These are phyloP conservation scores for Leptinotarsa peninsularis DNA, from an alignment of 2,888 invertebrate species.

Conservation along the genomic window DNA sequence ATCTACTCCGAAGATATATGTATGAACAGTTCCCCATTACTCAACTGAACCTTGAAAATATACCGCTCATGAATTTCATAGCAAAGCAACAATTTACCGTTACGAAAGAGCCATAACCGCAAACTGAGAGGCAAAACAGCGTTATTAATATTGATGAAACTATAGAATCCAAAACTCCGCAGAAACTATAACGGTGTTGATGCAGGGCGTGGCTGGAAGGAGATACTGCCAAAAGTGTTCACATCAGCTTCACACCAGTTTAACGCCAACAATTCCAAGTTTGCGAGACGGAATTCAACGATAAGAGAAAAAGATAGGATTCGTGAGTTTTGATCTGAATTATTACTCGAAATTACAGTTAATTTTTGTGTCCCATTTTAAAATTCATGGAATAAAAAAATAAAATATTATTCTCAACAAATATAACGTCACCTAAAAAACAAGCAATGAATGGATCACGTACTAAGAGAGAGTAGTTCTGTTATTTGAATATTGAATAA, in stretches of 20 bases:
- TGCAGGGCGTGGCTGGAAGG: conserved; percentile 4
- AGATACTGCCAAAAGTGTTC: conserved; percentile 10
- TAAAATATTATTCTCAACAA: too few species aligned
- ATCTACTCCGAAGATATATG: not conserved
- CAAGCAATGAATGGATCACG: too few species aligned
- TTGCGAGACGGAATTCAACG: not conserved
- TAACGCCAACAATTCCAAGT: conserved; percentile 11
- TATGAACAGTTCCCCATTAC: not conserved
- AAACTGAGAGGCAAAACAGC: not conserved
- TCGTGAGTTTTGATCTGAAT: not conserved
- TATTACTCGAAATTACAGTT: too few species aligned
- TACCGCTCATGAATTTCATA: conserved; percentile 13
- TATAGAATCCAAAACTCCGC: conserved; percentile 16
- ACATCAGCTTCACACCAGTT: conserved; percentile 18
- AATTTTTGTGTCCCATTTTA: too few species aligned
- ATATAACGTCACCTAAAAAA: too few species aligned
- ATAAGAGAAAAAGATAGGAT: not conserved
- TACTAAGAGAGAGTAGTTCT: too few species aligned
- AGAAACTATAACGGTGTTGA: conserved; percentile 15
- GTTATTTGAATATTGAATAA: too few species aligned
- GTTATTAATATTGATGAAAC: conserved; percentile 20
- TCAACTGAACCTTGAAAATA: conserved; percentile 15
- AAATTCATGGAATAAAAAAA: too few species aligned
- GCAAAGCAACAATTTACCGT: conserved; percentile 8
- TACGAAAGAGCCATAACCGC: conserved; percentile 16